These are phyloP conservation scores for Crotalus helleri DNA, from an alignment of 2,113 vertebrate genomes.

Conservation along the genomic window DNA sequence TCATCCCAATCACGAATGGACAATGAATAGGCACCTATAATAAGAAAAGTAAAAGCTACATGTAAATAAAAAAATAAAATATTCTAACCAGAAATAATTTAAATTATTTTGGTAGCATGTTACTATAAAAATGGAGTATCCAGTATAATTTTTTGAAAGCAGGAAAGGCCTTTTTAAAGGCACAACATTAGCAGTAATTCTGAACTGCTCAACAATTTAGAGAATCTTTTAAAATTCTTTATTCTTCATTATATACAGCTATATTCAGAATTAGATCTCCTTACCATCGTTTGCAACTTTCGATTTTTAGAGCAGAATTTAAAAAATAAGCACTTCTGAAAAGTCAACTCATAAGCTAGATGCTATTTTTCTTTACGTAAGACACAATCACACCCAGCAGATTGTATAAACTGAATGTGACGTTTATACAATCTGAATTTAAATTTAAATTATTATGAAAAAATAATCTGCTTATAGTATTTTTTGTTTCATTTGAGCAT, in stretches of 20 bases:
- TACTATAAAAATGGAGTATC: neutral
- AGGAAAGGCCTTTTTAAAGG: neutral
- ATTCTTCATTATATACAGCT: neutral
- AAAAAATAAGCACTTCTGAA: neutral
- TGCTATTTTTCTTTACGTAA: neutral
- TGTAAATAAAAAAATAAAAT: neutral
- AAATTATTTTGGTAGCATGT: neutral
- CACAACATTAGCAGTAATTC: neutral
- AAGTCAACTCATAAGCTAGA: neutral
- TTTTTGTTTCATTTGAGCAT: slow-evolving; percentile 8
- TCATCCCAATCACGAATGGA: slow-evolving; percentile 98
- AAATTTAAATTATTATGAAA: neutral
- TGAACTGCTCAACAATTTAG: neutral
- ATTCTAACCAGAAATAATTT: neutral
- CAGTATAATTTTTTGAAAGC: neutral
- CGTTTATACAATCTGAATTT: too few relatives aligned
- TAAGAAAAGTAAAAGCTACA: slow-evolving; percentile 25
- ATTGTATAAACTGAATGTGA: neutral
- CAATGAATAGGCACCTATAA: slow-evolving; percentile 92
- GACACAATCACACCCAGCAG: neutral
- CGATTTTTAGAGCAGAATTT: neutral
- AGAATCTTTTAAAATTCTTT: neutral
- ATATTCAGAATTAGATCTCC: neutral
- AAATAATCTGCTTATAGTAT: neutral
- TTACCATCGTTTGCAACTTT: neutral